A percentile compares a stretch with the other conserved stretches of the same genome.
phyloP scores from a whole-genome alignment of 2,797 vertebrate genomes.

The Hephaestus fuliginosus region DNA sequence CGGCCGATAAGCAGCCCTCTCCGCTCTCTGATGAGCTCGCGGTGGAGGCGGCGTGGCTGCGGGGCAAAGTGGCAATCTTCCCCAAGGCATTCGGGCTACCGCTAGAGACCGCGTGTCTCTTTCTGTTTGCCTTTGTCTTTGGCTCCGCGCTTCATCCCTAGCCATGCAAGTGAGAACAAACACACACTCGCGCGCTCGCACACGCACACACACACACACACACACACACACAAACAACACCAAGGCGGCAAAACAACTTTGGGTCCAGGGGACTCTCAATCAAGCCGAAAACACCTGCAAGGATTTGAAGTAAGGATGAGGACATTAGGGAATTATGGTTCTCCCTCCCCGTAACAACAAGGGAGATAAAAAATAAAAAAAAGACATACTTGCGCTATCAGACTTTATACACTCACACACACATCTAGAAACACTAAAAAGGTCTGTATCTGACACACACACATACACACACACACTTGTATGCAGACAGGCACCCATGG shows the following conservation, averaged over 20 bases:
- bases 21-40: slow-evolving; percentile 62
- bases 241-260: slow-evolving; percentile 57
- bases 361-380: slow-evolving; percentile 32
- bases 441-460: slow-evolving; percentile 13
- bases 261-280: slow-evolving; percentile 72
- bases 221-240: slow-evolving; percentile 39
- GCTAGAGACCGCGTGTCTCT: slow-evolving; percentile 22
- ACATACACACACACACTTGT: slow-evolving; percentile 10
- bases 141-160: slow-evolving; percentile 39
- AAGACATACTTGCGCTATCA: slow-evolving; percentile 39
- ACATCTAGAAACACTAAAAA: slow-evolving; percentile 46
- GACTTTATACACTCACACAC: slow-evolving; percentile 43
- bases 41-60: slow-evolving; percentile 44
- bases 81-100: slow-evolving; percentile 49
- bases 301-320: slow-evolving; percentile 74
- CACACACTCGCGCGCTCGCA: too few relatives aligned
- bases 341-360: slow-evolving; percentile 53
- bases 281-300: slow-evolving; percentile 77
- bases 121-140: slow-evolving; percentile 55
- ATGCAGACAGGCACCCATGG: slow-evolving; percentile 35
- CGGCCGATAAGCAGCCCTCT: slow-evolving; percentile 69
- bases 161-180: slow-evolving; percentile 47
- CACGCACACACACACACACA: slow-evolving; percentile 25
- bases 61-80: slow-evolving; percentile 62
- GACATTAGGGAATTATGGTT: slow-evolving; percentile 69